phyloP scores from a whole-genome alignment of 1,140 invertebrate species.

The Drosophila kepulauana region DNA sequence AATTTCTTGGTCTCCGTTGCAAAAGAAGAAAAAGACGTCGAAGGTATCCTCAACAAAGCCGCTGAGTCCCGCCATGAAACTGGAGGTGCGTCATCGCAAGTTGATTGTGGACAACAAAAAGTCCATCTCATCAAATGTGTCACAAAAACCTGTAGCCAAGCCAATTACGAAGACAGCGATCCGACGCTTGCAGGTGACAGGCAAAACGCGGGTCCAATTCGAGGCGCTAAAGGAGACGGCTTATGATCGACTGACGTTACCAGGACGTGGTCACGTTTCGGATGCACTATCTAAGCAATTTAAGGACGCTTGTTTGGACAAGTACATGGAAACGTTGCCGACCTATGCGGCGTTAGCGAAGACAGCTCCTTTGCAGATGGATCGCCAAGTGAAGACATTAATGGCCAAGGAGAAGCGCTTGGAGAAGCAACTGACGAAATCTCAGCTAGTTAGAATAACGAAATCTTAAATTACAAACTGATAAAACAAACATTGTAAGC shows the following conservation, averaged over 20 bases:
- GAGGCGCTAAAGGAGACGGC: conserved; percentile 61
- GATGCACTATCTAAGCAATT: conserved; percentile 42
- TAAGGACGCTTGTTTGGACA: conserved; percentile 48
- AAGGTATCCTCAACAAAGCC: conserved; percentile 52
- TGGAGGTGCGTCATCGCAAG: conserved; percentile 54
- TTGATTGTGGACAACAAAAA: conserved; percentile 64
- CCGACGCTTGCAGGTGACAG: conserved; percentile 47
- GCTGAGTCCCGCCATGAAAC: conserved; percentile 51
- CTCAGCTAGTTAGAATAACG: background rate
- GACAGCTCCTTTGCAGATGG: conserved; percentile 36
- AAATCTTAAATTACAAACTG: conserved; percentile 1
- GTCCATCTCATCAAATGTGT: conserved; percentile 1
- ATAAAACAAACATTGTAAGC: background rate
- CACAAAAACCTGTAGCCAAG: background rate
- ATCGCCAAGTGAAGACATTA: conserved; percentile 53
- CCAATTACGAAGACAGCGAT: conserved; percentile 45
- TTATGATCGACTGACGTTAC: conserved; percentile 61
- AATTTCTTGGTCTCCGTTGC: conserved; percentile 52
- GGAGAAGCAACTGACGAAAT: conserved; percentile 36
- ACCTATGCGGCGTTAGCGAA: conserved; percentile 48
- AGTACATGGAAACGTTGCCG: conserved; percentile 49
- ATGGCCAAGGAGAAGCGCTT: conserved; percentile 45
- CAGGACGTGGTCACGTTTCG: conserved; percentile 24
- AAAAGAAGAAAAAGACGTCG: conserved; percentile 41
- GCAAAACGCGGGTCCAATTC: conserved; percentile 57